Evolutionary conservation across 1,140 invertebrate species (phyloP).

Genomic region (Meloidogyne chitwoodi): DNA sequence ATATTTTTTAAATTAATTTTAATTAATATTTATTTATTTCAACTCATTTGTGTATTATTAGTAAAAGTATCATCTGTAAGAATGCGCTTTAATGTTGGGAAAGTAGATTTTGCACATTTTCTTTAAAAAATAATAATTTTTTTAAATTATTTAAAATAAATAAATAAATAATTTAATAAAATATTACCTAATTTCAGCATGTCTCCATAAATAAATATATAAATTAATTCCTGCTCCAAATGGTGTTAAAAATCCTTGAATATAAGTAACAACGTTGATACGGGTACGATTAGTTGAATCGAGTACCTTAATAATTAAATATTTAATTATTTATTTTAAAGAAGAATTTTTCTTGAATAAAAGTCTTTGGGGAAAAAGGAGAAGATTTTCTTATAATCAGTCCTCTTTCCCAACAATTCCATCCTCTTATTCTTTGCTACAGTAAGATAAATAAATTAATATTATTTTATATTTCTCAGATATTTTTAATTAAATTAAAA

Average conservation of each 20-base stretch:
- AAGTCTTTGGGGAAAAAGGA: too few relatives aligned
- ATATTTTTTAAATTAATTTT: background rate
- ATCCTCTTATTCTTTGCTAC: too few relatives aligned
- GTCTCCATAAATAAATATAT: constrained; percentile 1
- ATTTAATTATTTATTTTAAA: background rate
- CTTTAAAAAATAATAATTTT: background rate
- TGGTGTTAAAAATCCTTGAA: constrained; percentile 3
- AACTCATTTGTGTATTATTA: background rate
- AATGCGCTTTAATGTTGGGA: background rate
- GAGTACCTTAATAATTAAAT: background rate
- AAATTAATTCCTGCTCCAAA: constrained; percentile 7
- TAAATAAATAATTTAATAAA: background rate
- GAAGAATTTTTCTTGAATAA: background rate
- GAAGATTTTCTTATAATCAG: too few relatives aligned
- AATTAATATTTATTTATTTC: background rate
- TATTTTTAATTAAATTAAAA: too few relatives aligned
- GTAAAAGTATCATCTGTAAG: background rate
- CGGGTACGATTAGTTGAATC: background rate
- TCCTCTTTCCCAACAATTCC: too few relatives aligned
- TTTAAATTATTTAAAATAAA: background rate
- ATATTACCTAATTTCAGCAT: constrained; percentile 8
- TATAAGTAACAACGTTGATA: background rate
- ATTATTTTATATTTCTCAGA: too few relatives aligned
- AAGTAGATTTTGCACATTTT: background rate
- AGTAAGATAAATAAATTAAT: too few relatives aligned